phyloP scores from a whole-genome alignment of 2,797 vertebrate species.

The Aselliscus stoliczkanus region DNA sequence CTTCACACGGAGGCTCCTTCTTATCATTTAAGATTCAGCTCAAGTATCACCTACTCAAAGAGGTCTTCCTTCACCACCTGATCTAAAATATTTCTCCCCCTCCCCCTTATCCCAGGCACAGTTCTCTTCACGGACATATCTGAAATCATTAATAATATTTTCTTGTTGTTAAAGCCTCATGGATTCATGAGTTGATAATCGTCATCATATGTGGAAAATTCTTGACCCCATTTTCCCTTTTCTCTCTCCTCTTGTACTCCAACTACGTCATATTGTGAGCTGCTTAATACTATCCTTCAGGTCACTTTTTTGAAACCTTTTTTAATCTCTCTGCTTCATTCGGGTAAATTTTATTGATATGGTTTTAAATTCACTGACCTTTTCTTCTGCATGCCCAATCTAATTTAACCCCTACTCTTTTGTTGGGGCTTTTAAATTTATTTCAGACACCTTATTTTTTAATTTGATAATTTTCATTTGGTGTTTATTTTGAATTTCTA shows the following conservation, averaged over 20 bases:
- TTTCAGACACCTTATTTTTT: background rate
- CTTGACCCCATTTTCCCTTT: background rate
- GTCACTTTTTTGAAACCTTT: background rate
- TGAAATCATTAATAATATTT: background rate
- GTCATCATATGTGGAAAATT: background rate
- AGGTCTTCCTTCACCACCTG: background rate
- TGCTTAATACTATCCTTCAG: background rate
- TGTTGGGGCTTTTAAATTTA: no score
- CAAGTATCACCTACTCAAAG: background rate
- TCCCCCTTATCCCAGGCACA: background rate
- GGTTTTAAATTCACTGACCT: background rate
- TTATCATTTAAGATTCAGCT: background rate
- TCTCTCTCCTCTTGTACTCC: background rate
- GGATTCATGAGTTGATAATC: background rate
- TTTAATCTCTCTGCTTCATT: background rate
- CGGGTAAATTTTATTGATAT: background rate
- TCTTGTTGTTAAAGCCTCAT: background rate
- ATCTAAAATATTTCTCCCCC: background rate
- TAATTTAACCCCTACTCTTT: background rate
- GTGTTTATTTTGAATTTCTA: background rate
- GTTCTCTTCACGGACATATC: background rate
- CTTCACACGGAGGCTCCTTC: background rate
- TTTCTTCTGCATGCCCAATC: background rate
- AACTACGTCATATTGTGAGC: background rate
- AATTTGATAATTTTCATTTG: background rate